Conservation (phyloP, 2,797 vertebrate genomes). For the Silurus lanzhouensis region DNA sequence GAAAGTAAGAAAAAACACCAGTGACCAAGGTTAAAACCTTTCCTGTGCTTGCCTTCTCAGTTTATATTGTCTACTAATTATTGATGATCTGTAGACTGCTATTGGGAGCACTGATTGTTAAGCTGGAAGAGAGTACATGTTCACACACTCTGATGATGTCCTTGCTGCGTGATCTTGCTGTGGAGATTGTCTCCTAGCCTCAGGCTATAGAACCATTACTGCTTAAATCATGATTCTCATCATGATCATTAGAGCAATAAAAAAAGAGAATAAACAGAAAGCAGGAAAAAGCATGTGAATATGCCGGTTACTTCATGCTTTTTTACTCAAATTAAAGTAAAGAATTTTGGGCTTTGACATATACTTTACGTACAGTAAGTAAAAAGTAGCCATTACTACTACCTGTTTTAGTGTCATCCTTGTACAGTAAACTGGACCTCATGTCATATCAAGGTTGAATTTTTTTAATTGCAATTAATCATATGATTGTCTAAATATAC, state of each 20-base stretch:
- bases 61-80: slow-evolving; percentile 46
- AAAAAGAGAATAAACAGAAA: slow-evolving; percentile 39
- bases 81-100: slow-evolving; percentile 48
- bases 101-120: slow-evolving; percentile 45
- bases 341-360: too few species aligned
- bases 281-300: background rate
- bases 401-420: too few species aligned
- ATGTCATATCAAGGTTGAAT: too few species aligned
- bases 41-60: slow-evolving; percentile 23
- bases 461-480: too few species aligned
- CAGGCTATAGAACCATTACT: slow-evolving; percentile 45
- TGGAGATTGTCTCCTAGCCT: slow-evolving; percentile 25
- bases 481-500: too few species aligned
- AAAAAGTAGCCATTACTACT: too few species aligned
- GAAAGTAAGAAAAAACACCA: slow-evolving; percentile 9
- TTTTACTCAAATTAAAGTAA: too few species aligned
- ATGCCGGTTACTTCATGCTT: background rate
- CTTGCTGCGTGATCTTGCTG: slow-evolving; percentile 34
- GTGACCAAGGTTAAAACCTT: slow-evolving; percentile 10
- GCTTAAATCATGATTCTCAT: slow-evolving; percentile 32
- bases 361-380: too few species aligned
- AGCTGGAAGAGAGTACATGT: slow-evolving; percentile 27
- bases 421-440: too few species aligned
- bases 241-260: slow-evolving; percentile 34
- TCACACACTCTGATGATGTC: slow-evolving; percentile 11